A percentile compares a stretch with the other conserved stretches of the same genome.
Conservation (phyloP, 2,888 invertebrate genomes). For the Pelosia muscerda region DNA sequence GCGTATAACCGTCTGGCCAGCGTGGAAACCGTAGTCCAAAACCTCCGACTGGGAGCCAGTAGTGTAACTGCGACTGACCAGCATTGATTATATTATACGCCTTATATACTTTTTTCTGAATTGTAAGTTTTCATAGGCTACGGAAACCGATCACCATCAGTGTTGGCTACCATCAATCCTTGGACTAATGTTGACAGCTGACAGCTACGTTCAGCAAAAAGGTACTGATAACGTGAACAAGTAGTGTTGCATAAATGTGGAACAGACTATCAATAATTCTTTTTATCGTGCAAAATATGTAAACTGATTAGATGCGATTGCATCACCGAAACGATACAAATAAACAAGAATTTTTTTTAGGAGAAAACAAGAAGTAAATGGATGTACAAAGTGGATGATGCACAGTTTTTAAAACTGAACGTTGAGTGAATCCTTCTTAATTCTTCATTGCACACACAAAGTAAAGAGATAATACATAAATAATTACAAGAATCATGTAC, state of each 20-base stretch:
- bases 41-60: too few relatives aligned
- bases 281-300: conserved; percentile 4
- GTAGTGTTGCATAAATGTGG: background rate
- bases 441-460: too few relatives aligned
- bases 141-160: too few relatives aligned
- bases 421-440: background rate
- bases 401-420: background rate
- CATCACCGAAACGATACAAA: background rate
- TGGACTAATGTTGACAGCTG: background rate
- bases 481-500: too few relatives aligned
- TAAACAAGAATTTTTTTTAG: background rate
- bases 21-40: too few relatives aligned
- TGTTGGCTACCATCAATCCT: background rate
- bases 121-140: too few relatives aligned
- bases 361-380: too few relatives aligned
- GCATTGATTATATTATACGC: too few relatives aligned
- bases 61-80: too few relatives aligned
- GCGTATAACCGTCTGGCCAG: too few relatives aligned
- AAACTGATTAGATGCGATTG: conserved; percentile 9
- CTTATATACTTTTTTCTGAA: too few relatives aligned
- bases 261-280: background rate
- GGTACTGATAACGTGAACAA: background rate
- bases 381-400: background rate
- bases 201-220: background rate
- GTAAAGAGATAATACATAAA: too few relatives aligned